phyloP scores from a whole-genome alignment of 2,113 vertebrate genomes.

The Vimba vimba region DNA sequence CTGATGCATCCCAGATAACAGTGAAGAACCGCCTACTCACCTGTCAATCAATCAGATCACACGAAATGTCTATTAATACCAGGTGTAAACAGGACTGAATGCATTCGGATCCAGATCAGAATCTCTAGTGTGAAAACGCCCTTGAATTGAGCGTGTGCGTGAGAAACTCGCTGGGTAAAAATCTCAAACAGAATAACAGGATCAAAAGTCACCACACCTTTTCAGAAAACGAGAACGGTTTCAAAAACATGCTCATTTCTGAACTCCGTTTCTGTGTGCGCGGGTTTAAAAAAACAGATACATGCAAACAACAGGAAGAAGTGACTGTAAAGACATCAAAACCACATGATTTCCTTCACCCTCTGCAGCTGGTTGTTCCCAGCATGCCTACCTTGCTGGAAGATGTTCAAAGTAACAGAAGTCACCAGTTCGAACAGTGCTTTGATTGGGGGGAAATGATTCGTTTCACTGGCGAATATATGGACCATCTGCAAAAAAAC shows the following conservation, averaged over 20 bases:
- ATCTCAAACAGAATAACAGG: neutral
- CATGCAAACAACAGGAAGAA: conserved; percentile 9
- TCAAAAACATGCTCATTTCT: neutral
- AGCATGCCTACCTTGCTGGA: conserved; percentile 91
- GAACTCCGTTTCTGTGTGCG: neutral
- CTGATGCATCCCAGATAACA: neutral
- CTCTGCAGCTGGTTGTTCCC: neutral
- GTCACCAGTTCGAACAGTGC: conserved; percentile 97
- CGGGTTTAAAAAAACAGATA: neutral
- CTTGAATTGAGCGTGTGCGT: neutral
- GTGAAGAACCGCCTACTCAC: neutral
- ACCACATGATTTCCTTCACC: neutral
- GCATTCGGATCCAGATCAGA: conserved; percentile 8
- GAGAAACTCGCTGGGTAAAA: neutral
- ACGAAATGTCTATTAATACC: neutral
- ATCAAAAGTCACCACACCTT: conserved; percentile 16
- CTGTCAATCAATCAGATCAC: conserved; percentile 10
- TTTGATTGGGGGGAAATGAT: conserved; percentile 96
- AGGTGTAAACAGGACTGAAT: neutral
- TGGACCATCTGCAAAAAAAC: conserved; percentile 87
- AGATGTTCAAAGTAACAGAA: conserved; percentile 95
- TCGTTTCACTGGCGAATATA: conserved; percentile 96
- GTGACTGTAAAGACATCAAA: neutral
- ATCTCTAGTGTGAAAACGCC: conserved; percentile 10
- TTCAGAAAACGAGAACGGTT: neutral